Evolutionary conservation across 2,888 invertebrate species (phyloP).

Genomic region (Drosophila pullipes): DNA sequence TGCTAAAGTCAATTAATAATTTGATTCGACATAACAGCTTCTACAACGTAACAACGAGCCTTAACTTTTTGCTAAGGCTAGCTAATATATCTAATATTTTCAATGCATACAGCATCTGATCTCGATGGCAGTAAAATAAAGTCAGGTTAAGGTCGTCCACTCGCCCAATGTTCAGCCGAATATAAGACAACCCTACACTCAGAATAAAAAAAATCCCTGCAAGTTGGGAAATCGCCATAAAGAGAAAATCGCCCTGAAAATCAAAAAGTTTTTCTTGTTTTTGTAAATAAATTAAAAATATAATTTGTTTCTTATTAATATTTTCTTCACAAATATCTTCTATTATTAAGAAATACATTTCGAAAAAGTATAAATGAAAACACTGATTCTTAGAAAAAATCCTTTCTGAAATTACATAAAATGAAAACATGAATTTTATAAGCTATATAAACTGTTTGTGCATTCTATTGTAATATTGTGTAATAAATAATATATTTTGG

Average conservation of each 20-base stretch:
- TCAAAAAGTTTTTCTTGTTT: neutral
- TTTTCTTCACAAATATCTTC: neutral
- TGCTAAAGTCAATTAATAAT: neutral
- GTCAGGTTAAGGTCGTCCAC: neutral
- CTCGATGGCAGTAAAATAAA: neutral
- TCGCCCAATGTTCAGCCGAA: no score
- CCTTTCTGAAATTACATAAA: no score
- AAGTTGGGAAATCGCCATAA: neutral
- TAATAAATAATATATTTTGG: neutral
- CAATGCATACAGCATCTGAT: neutral
- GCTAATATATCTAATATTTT: neutral
- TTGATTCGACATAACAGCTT: neutral
- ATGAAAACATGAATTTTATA: neutral
- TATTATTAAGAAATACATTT: neutral
- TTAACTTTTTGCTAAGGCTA: neutral
- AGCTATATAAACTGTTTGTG: neutral
- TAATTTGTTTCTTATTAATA: neutral
- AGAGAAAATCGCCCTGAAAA: neutral
- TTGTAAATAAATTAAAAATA: neutral
- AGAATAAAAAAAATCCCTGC: neutral
- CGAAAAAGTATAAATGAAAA: neutral
- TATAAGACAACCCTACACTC: neutral
- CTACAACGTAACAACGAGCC: neutral
- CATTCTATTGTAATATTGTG: neutral
- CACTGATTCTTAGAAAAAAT: neutral